Conservation (phyloP, 2,113 vertebrate species). For the Andinoacara biseriatus region DNA sequence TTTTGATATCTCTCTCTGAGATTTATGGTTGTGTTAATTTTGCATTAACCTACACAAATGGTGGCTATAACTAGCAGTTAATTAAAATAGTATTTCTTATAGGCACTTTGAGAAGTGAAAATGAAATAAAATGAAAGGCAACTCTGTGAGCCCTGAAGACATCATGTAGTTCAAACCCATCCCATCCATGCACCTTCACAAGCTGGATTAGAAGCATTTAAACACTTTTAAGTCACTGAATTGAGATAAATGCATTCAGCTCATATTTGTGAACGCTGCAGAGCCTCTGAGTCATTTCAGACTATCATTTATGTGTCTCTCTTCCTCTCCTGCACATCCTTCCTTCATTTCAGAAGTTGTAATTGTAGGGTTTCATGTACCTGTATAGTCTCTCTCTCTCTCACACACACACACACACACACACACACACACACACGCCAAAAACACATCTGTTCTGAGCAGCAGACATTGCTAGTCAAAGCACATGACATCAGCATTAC, state of each 20-base stretch:
- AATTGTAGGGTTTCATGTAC: constrained; percentile 53
- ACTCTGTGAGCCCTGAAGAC: not conserved
- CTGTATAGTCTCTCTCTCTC: constrained; percentile 19
- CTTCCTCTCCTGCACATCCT: not conserved
- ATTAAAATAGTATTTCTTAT: not conserved
- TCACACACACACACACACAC: constrained; percentile 5
- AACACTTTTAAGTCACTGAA: not conserved
- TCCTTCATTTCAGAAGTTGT: constrained; percentile 18
- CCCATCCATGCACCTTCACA: not conserved
- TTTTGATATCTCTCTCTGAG: not conserved
- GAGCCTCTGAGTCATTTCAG: constrained; percentile 32
- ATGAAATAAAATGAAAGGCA: not conserved
- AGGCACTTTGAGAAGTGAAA: not conserved
- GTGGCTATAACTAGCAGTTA: not conserved
- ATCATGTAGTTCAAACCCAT: not conserved
- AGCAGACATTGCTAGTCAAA: constrained; percentile 59
- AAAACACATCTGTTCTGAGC: constrained; percentile 64
- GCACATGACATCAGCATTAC: constrained; percentile 75
- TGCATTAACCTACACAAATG: not conserved
- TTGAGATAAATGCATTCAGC: not conserved
- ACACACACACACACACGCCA: not conserved
- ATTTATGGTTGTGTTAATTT: not conserved
- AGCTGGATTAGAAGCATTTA: constrained; percentile 3
- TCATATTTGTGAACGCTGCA: not conserved
- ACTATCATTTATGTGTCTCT: constrained; percentile 4